A percentile compares a stretch with the other conserved stretches of the same genome.
These are phyloP conservation scores for Noctua janthe DNA, from an alignment of 2,888 invertebrate species.

Conservation along the genomic window DNA sequence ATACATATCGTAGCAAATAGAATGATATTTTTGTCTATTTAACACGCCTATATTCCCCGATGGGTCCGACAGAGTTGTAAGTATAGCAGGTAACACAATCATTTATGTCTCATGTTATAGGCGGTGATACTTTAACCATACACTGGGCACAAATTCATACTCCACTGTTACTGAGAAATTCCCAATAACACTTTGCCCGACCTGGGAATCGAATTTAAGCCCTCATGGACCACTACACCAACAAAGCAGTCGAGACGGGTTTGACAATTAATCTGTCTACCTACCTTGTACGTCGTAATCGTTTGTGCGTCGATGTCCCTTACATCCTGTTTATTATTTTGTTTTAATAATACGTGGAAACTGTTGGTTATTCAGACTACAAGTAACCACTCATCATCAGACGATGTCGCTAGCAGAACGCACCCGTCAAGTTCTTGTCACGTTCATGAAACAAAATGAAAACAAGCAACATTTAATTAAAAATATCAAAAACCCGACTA, in stretches of 20 bases:
- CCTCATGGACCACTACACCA: background rate
- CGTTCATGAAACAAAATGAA: background rate
- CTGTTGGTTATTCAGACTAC: background rate
- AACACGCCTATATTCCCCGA: background rate
- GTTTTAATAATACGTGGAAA: background rate
- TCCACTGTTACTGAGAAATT: background rate
- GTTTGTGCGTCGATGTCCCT: background rate
- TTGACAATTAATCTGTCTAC: background rate
- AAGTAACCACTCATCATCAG: background rate
- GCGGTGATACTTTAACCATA: background rate
- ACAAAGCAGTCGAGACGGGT: background rate
- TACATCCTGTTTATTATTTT: background rate
- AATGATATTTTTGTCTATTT: slow-evolving; percentile 6
- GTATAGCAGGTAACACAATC: background rate
- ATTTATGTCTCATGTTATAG: too few relatives aligned
- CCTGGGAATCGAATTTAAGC: background rate
- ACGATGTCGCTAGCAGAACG: background rate
- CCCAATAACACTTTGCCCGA: background rate
- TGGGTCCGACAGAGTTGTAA: background rate
- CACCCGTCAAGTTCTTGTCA: background rate
- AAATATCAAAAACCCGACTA: too few relatives aligned
- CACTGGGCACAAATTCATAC: background rate
- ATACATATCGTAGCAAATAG: background rate
- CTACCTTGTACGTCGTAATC: background rate
- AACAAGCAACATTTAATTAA: background rate